Evolutionary conservation across 35 echinoderm and acorn worm genomes (phyloP), one percentile per base, ranked within the genome.

Genomic region (Apostichopus parvimensis): DNA sequence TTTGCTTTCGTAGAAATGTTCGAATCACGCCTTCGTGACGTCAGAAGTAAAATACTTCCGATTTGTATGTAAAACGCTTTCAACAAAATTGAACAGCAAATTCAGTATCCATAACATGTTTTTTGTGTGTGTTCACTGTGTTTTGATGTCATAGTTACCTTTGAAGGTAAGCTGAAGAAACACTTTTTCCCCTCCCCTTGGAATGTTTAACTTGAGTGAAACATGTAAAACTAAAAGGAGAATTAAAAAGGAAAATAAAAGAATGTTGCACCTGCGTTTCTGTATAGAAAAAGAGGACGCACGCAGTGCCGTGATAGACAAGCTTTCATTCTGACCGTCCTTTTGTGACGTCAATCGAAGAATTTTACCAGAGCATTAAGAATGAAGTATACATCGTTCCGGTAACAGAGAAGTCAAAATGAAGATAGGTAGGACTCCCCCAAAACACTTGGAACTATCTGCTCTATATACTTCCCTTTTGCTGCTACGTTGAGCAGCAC

Each of bases 391-490:
- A 82, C 79, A 82, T 52, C 15, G 71, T 75, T 14, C 17, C 15
- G 17, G 71, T 75, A 75, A 18, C 71, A 75, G 11, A 75, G 71
- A 75, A 75, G 13, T 75, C 12, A 75, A 75, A 14, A 75, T 22
- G 71, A 75, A 75, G 6, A 75, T 13, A 17, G 8, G 8, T 78
- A 82, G 12, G 14, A 26, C 79, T 54, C 10, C 86, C 62, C 83
- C 28, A 34, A 72, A 64, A 17, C n/a, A 88, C 86, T 88, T 73
- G 8, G 45, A 54, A 52, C 12, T 61, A 72, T 88, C 62, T 88
- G 86, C 86, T 88, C 86, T 88, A 88, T 88, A 88, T 72, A 88
- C 71, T 17, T 68, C 64, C 86, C 9, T 64, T 54, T 22, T 61
- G 45, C 18, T 10, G 45, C 56, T 88, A 72, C n/a, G 86, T 72